A percentile compares a stretch with the other conserved stretches of the same genome.
These are phyloP conservation scores for Darevskia mixta DNA, from an alignment of 2,797 vertebrate genomes.

Conservation along the genomic window DNA sequence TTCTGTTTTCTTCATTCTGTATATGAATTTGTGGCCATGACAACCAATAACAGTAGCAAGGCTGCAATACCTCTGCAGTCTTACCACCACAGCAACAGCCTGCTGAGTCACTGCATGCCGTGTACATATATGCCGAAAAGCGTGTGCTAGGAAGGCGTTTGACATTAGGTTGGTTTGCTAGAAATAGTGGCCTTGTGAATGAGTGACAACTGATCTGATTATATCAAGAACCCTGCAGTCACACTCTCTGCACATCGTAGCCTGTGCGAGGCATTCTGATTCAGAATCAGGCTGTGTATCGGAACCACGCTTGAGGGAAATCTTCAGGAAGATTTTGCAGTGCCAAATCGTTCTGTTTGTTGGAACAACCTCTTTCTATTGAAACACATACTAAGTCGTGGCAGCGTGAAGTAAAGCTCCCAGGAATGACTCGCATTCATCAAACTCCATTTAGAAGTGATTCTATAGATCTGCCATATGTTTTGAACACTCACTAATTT, in stretches of 20 bases:
- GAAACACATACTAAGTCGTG: background rate
- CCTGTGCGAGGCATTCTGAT: background rate
- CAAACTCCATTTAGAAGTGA: constrained; percentile 8
- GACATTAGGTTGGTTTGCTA: background rate
- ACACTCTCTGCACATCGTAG: background rate
- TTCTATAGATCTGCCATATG: constrained; percentile 9
- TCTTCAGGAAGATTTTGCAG: background rate
- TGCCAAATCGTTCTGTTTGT: constrained; percentile 8
- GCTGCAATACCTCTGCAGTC: constrained; percentile 66
- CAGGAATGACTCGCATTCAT: constrained; percentile 27
- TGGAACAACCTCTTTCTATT: constrained; percentile 7
- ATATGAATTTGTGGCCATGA: constrained; percentile 63
- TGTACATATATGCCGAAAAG: background rate
- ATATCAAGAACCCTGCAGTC: background rate
- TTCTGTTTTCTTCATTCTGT: constrained; percentile 17
- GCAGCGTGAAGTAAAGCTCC: constrained; percentile 23
- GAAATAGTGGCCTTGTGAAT: constrained; percentile 27
- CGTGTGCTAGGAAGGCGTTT: background rate
- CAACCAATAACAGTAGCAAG: constrained; percentile 50
- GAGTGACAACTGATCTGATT: background rate
- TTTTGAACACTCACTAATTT: constrained; percentile 2
- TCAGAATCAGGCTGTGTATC: background rate
- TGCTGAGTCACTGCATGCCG: constrained; percentile 33
- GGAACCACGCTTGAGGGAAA: constrained; percentile 19
- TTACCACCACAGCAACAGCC: constrained; percentile 32